Percentiles rank a stretch among this genome's conserved stretches.
Evolutionary conservation across 2,797 vertebrate genomes (phyloP).

Genomic region (Spinus olivaceus): DNA sequence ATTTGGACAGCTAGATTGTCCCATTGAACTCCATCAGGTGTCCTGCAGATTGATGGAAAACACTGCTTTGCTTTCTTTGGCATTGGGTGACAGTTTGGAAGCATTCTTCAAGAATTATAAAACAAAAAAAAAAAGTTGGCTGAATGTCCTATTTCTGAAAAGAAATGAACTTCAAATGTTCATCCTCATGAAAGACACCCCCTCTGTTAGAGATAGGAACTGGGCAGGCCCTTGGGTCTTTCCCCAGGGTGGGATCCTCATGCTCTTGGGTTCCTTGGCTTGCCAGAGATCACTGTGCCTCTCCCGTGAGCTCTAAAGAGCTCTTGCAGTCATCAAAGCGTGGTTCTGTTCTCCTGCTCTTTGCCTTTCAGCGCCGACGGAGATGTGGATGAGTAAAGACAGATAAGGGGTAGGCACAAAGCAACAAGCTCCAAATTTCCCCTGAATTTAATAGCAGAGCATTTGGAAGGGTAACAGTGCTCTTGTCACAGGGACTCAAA

Average conservation of each 20-base stretch:
- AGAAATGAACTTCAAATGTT: neutral
- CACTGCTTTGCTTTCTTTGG: neutral
- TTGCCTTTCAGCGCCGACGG: neutral
- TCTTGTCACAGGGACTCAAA: neutral
- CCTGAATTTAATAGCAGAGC: neutral
- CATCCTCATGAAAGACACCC: neutral
- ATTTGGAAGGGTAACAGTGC: neutral
- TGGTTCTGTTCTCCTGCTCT: neutral
- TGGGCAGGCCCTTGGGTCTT: neutral
- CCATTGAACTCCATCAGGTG: neutral
- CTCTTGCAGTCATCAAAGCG: rapidly evolving
- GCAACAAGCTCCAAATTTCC: neutral
- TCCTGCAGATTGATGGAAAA: slow-evolving; percentile 21
- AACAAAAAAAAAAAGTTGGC: neutral
- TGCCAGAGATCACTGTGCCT: neutral
- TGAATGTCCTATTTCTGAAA: neutral
- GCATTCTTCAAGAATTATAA: neutral
- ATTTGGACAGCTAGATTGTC: slow-evolving; percentile 8
- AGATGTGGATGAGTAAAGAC: neutral
- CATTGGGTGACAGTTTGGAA: neutral
- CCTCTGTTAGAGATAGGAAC: neutral
- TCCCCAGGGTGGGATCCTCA: neutral
- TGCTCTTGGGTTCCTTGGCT: neutral
- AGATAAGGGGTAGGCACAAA: neutral
- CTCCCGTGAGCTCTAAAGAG: neutral